Percentiles rank a stretch among this genome's conserved stretches.
Evolutionary conservation across 2,113 vertebrate genomes (phyloP).

Genomic region (Odocoileus virginianus): DNA sequence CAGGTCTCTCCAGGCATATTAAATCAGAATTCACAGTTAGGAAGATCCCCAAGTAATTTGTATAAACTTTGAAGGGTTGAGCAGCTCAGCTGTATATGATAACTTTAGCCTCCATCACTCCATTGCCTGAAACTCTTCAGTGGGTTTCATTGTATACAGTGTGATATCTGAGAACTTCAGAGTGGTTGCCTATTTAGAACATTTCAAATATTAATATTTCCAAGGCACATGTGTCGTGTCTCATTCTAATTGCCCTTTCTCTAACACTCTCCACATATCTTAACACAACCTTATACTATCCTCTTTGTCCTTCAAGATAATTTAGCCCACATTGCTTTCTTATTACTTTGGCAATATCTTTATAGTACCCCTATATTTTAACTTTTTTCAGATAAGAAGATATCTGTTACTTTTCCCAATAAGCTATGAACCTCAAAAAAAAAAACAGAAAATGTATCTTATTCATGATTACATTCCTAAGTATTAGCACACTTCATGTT

Average conservation of each 20-base stretch:
- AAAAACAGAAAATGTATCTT: neutral
- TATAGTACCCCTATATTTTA: neutral
- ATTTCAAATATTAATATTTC: neutral
- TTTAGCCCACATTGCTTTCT: neutral
- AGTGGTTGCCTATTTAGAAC: neutral
- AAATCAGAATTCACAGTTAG: neutral
- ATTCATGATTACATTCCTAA: neutral
- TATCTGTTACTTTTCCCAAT: neutral
- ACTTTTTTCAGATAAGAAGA: neutral
- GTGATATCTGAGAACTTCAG: neutral
- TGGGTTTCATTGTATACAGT: neutral
- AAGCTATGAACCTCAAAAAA: neutral
- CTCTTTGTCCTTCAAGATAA: neutral
- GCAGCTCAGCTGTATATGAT: neutral
- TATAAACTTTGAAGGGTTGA: neutral
- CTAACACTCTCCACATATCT: neutral
- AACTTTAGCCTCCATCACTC: neutral
- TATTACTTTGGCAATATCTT: neutral
- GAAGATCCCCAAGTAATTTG: neutral
- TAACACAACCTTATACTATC: neutral
- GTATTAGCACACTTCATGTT: neutral
- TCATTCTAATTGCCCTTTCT: neutral
- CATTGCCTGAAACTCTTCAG: neutral
- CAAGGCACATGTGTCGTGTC: neutral
- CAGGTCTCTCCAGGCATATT: neutral